phyloP scores from a whole-genome alignment of 2,888 invertebrate genomes.

The Limnephilus rhombicus region DNA sequence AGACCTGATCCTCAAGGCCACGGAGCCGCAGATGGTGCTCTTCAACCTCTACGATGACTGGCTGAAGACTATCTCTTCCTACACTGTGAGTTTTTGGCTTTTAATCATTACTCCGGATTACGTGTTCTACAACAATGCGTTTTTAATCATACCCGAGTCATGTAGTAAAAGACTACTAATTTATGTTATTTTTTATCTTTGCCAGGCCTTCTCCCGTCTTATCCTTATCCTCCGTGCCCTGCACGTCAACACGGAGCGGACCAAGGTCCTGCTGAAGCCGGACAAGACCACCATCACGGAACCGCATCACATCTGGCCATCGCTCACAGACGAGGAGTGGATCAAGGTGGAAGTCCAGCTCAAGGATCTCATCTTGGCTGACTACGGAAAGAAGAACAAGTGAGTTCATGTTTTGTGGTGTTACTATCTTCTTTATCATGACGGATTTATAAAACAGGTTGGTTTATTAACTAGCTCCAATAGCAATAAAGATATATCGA shows the following conservation, averaged over 20 bases:
- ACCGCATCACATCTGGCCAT: constrained; percentile 99
- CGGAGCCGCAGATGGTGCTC: constrained; percentile 99
- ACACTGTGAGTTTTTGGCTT: constrained; percentile 82
- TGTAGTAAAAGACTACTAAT: no score
- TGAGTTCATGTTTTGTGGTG: constrained; percentile 71
- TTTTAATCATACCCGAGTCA: not conserved
- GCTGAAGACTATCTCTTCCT: constrained; percentile 99
- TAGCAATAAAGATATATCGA: no score
- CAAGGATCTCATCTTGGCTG: constrained; percentile 98
- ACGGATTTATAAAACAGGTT: not conserved
- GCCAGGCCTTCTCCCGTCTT: constrained; percentile 94
- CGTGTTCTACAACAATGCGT: not conserved
- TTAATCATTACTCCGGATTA: not conserved
- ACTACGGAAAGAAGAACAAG: constrained; percentile 99
- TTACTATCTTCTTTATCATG: not conserved
- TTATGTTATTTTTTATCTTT: not conserved
- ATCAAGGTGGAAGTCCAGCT: constrained; percentile 99
- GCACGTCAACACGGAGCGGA: constrained; percentile 99
- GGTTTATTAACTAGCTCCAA: no score
- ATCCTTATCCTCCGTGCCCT: constrained; percentile 97
- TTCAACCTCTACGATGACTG: constrained; percentile 99
- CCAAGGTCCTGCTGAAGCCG: constrained; percentile 98
- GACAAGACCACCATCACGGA: constrained; percentile 99
- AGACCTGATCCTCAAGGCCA: constrained; percentile 98
- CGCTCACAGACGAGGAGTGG: constrained; percentile 98